Conservation (phyloP, 2,797 vertebrate species). For the Crypturellus tataupa region DNA sequence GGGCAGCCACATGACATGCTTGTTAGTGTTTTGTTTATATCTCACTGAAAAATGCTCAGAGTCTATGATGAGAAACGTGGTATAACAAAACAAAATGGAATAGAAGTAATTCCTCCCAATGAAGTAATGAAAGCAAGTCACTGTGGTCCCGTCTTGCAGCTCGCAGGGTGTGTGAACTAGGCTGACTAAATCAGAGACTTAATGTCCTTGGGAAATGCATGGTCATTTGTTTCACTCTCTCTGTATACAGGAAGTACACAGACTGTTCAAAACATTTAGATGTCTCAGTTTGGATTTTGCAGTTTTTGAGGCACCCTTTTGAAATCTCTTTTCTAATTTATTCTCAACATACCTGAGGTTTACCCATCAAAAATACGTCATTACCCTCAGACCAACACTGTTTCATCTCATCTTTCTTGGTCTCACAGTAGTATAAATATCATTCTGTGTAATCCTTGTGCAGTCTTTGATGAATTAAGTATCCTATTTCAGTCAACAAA, state of each 20-base stretch:
- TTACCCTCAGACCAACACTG: neutral
- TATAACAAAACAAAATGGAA: slow-evolving; percentile 20
- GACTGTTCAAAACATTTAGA: neutral
- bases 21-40: slow-evolving; percentile 53
- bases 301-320: neutral
- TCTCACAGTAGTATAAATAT: neutral
- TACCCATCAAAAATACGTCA: neutral
- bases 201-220: neutral
- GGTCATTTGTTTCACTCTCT: neutral
- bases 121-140: slow-evolving; percentile 45
- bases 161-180: neutral
- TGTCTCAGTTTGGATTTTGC: neutral
- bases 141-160: neutral
- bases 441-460: neutral
- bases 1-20: slow-evolving; percentile 56
- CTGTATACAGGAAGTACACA: neutral
- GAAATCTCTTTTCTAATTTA: neutral
- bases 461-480: neutral
- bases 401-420: neutral
- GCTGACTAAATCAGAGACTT: neutral
- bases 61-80: neutral
- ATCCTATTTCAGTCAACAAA: neutral
- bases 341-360: neutral
- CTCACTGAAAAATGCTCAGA: slow-evolving; percentile 63
- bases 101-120: slow-evolving; percentile 34